phyloP scores from a whole-genome alignment of 2,797 vertebrate genomes.

The Rhyacichthys aspro region DNA sequence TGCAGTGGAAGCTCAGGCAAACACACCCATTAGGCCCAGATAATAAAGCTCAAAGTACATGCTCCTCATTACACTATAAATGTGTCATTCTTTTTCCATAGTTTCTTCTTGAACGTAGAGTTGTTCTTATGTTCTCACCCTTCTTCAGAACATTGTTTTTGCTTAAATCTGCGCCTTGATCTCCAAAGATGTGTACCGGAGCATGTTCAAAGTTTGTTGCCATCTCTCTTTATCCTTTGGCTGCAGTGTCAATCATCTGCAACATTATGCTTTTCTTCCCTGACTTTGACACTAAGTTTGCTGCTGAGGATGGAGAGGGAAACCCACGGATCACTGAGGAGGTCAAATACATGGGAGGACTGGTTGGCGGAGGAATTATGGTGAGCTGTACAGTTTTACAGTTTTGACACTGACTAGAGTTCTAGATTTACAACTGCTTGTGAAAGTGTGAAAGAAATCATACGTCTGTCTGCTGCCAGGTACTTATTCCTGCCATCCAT shows the following conservation, averaged over 20 bases:
- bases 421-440: not conserved
- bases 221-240: conserved; percentile 71
- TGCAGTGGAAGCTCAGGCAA: conserved; percentile 8
- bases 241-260: conserved; percentile 65
- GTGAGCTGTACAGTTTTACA: conserved; percentile 61
- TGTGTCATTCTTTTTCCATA: not conserved
- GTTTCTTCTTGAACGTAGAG: not conserved
- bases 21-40: not conserved
- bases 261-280: conserved; percentile 83
- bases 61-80: conserved; percentile 24
- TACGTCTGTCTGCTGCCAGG: conserved; percentile 43
- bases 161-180: too few relatives aligned
- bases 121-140: not conserved
- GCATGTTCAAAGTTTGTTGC: conserved; percentile 75
- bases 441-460: not conserved
- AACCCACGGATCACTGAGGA: conserved; percentile 59
- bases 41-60: conserved; percentile 2
- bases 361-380: conserved; percentile 79
- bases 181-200: conserved; percentile 73
- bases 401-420: too few relatives aligned
- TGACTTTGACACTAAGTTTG: conserved; percentile 34
- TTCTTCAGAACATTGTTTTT: not conserved
- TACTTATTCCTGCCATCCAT: conserved; percentile 79
- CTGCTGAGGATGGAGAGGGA: accelerated
- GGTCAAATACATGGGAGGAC: conserved; percentile 78